Evolutionary conservation across 1,140 invertebrate species (phyloP).

Genomic region (Drosophila melanica): DNA sequence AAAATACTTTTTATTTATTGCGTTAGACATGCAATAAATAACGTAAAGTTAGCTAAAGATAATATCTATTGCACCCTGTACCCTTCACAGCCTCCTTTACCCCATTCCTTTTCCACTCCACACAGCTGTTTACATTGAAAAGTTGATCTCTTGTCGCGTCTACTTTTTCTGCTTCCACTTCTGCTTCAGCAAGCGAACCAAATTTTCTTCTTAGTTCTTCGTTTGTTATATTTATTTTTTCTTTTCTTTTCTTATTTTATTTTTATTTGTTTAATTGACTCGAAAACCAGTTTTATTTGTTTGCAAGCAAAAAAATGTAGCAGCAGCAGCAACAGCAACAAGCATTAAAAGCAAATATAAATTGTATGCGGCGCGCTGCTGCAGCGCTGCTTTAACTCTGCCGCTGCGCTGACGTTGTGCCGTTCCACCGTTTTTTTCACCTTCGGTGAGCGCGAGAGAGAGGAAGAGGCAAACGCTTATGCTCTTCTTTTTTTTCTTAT

Average conservation of each 20-base stretch:
- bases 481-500: conserved; percentile 62
- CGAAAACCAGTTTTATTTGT: conserved; percentile 79
- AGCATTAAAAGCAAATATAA: conserved; percentile 78
- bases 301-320: conserved; percentile 55
- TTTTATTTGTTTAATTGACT: conserved; percentile 73
- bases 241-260: conserved; percentile 49
- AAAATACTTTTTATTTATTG: neutral
- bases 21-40: neutral
- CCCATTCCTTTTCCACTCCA: neutral
- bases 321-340: conserved; percentile 41
- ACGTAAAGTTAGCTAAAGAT: neutral
- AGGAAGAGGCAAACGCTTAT: conserved; percentile 8
- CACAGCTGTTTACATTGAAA: conserved; percentile 47
- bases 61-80: too few relatives aligned
- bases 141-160: conserved; percentile 38
- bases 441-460: conserved; percentile 19
- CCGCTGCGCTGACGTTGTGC: conserved; percentile 18
- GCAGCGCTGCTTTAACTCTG: conserved; percentile 10
- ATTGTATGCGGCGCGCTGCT: conserved; percentile 58
- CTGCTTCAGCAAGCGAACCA: conserved; percentile 10
- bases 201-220: conserved; percentile 48
- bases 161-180: conserved; percentile 14
- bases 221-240: conserved; percentile 21
- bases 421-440: conserved; percentile 6
- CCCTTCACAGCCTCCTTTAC: neutral